These are phyloP conservation scores for Antechinus stuartii DNA, from an alignment of 2,113 vertebrate genomes.

Conservation along the genomic window DNA sequence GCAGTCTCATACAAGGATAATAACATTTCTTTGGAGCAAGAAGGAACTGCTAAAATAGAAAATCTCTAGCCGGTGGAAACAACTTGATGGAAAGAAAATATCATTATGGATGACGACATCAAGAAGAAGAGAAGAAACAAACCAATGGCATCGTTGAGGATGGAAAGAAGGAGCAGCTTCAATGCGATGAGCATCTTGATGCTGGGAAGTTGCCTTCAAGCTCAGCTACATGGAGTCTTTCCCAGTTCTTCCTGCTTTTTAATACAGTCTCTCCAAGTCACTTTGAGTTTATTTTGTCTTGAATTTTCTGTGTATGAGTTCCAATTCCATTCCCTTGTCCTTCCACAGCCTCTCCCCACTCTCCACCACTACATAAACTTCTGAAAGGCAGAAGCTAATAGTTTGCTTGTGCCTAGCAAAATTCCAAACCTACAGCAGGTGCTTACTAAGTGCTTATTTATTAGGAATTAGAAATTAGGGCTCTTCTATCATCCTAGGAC, in stretches of 20 bases:
- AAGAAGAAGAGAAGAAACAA: background rate
- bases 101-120: background rate
- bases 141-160: background rate
- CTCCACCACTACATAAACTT: background rate
- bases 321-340: background rate
- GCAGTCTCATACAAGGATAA: background rate
- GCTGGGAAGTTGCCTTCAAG: background rate
- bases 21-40: background rate
- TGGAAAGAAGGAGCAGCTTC: background rate
- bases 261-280: background rate
- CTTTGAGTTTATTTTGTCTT: background rate
- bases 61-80: background rate
- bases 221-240: background rate
- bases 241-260: background rate
- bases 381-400: background rate
- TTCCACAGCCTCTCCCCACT: background rate
- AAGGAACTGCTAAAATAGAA: background rate
- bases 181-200: background rate
- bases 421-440: background rate
- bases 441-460: background rate
- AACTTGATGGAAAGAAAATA: background rate
- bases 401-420: background rate
- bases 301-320: background rate
- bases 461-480: background rate
- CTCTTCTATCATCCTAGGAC: background rate